These are phyloP conservation scores for Parotia lawesii DNA, from an alignment of 2,113 vertebrate species.

Conservation along the genomic window DNA sequence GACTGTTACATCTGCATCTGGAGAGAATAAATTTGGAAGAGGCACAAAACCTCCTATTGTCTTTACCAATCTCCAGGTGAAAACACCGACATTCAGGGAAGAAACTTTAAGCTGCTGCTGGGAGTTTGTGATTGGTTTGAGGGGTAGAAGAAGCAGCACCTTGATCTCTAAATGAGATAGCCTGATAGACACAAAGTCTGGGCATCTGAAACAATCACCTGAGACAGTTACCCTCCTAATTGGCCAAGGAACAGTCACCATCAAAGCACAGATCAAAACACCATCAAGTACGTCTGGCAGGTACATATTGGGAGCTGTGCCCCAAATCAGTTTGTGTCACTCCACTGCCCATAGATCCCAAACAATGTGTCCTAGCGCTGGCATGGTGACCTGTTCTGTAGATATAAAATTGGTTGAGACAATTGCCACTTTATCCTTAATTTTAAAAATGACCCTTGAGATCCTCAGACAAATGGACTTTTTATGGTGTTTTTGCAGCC, in stretches of 20 bases:
- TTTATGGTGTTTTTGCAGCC: not conserved
- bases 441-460: not conserved
- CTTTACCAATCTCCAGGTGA: not conserved
- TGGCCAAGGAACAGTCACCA: not conserved
- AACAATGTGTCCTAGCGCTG: not conserved
- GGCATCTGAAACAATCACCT: not conserved
- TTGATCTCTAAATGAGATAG: not conserved
- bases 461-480: not conserved
- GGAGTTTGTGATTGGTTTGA: not conserved
- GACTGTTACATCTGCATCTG: not conserved
- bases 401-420: not conserved
- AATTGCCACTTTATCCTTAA: not conserved
- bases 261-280: not conserved
- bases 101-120: not conserved
- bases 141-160: not conserved
- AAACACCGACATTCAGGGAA: not conserved
- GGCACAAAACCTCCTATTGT: not conserved
- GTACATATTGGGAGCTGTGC: not conserved
- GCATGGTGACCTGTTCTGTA: fast-evolving
- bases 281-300: not conserved
- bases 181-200: not conserved
- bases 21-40: not conserved
- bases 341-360: not conserved
- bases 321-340: too few relatives aligned
- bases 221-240: not conserved